Percentiles rank a stretch among this genome's conserved stretches.
These are phyloP conservation scores for Pseudobourletiella spinata DNA, from an alignment of 1,140 invertebrate genomes.

Conservation along the genomic window DNA sequence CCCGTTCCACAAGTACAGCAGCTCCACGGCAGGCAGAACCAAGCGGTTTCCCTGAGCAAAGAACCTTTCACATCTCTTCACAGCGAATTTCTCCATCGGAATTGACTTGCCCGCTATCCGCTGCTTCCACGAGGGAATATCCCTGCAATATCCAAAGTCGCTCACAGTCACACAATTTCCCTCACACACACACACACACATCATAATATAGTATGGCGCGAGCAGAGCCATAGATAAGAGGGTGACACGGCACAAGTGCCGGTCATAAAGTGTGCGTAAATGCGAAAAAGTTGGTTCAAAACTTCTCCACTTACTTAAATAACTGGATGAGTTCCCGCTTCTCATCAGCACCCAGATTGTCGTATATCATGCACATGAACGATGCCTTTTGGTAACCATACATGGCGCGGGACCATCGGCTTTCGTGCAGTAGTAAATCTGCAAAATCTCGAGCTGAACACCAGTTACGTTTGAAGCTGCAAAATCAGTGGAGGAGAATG, in stretches of 20 bases:
- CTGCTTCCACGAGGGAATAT: conserved; percentile 71
- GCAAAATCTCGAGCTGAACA: conserved; percentile 62
- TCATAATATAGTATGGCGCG: too few relatives aligned
- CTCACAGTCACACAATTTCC: too few relatives aligned
- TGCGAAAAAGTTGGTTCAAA: too few relatives aligned
- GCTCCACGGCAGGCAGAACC: conserved; percentile 71
- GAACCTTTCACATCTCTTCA: conserved; percentile 72
- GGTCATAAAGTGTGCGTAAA: too few relatives aligned
- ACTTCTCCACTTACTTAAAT: conserved; percentile 53
- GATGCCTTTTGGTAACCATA: conserved; percentile 83
- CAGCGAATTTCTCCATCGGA: conserved; percentile 92
- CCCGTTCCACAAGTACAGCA: conserved; percentile 90
- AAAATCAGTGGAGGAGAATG: too few relatives aligned
- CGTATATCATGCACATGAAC: conserved; percentile 62
- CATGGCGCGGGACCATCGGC: conserved; percentile 82
- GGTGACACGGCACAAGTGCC: too few relatives aligned
- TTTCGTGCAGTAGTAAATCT: conserved; percentile 59
- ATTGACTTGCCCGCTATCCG: conserved; percentile 90
- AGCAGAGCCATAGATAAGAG: too few relatives aligned
- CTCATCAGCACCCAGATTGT: conserved; percentile 48
- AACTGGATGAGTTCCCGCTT: conserved; percentile 47
- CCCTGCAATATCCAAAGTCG: conserved; percentile 49
- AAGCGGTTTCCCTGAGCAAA: conserved; percentile 62
- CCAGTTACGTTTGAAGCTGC: conserved; percentile 56
- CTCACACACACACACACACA: too few relatives aligned